Conservation (phyloP, 2,888 invertebrate species). For the Cataglyphis altisquamis region DNA sequence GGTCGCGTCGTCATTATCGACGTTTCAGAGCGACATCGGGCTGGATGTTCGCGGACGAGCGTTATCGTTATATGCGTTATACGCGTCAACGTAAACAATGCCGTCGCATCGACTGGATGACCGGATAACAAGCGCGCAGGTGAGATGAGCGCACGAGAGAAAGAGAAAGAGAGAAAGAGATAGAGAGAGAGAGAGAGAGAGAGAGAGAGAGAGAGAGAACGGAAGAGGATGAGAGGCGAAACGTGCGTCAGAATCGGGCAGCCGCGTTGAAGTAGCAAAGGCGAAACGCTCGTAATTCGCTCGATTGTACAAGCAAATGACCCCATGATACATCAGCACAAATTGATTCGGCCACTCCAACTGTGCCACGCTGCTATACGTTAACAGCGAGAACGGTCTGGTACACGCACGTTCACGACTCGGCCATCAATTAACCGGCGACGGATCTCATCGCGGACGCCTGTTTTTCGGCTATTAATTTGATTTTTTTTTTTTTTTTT, state of each 20-base stretch:
- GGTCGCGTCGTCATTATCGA: constrained; percentile 74
- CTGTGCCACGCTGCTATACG: constrained; percentile 31
- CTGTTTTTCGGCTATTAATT: constrained; percentile 48
- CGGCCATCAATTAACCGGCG: constrained; percentile 68
- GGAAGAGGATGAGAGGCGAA: not conserved
- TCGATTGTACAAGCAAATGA: constrained; percentile 77
- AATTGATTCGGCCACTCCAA: constrained; percentile 74
- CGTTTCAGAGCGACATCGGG: constrained; percentile 62
- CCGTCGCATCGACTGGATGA: constrained; percentile 26
- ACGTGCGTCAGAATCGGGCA: not conserved
- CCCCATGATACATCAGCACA: constrained; percentile 76
- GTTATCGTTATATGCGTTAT: constrained; percentile 65
- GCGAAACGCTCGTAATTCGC: constrained; percentile 68
- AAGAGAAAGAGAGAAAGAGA: not conserved
- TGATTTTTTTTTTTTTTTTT: constrained; percentile 35
- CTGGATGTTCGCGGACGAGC: constrained; percentile 60
- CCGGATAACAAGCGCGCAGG: constrained; percentile 38
- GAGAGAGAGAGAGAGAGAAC: not conserved
- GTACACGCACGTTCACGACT: constrained; percentile 58
- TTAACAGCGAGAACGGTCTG: constrained; percentile 49
- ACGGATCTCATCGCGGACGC: constrained; percentile 26
- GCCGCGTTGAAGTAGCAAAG: constrained; percentile 29
- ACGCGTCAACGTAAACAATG: constrained; percentile 67
- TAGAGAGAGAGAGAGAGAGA: not conserved
- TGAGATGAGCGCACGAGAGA: constrained; percentile 20